Evolutionary conservation across 2,113 vertebrate species (phyloP).

Genomic region (Entelurus aequoreus): DNA sequence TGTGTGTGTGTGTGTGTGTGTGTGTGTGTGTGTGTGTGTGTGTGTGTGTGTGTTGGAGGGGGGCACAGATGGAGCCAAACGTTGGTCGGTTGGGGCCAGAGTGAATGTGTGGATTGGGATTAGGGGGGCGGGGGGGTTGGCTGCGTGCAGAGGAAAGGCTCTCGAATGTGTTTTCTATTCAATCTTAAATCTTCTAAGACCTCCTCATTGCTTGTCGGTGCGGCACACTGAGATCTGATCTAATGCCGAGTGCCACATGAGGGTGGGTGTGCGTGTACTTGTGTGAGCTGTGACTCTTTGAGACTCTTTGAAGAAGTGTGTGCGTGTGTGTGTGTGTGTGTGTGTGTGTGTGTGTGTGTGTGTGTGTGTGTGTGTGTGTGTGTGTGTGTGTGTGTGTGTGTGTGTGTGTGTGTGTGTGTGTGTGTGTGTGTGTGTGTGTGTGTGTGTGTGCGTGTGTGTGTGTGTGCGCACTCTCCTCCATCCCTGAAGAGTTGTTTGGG

Average conservation of each 20-base stretch:
- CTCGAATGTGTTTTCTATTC: conserved; percentile 65
- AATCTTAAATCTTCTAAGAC: conserved; percentile 62
- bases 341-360: conserved; percentile 4
- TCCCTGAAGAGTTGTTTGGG: conserved; percentile 66
- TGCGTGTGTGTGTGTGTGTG: conserved; percentile 36
- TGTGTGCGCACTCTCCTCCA: conserved; percentile 37
- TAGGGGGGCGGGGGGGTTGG: conserved; percentile 37
- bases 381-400: background rate
- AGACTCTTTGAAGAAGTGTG: conserved; percentile 57
- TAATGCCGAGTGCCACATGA: conserved; percentile 66
- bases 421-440: conserved; percentile 29
- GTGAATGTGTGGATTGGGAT: conserved; percentile 55
- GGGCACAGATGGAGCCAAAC: conserved; percentile 40
- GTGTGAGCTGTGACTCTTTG: conserved; percentile 44
- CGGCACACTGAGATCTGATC: conserved; percentile 68
- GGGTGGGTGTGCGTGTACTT: conserved; percentile 24
- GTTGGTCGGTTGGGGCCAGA: conserved; percentile 22
- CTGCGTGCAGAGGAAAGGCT: conserved; percentile 47
- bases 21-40: too few relatives aligned
- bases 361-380: too few relatives aligned
- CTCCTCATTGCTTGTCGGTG: conserved; percentile 66
- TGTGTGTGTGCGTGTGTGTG: conserved; percentile 43
- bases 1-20: background rate
- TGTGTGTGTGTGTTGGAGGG: background rate
- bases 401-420: conserved; percentile 21